These are phyloP conservation scores for Allophyes oxyacanthae DNA, from an alignment of 2,888 invertebrate species.

Conservation along the genomic window DNA sequence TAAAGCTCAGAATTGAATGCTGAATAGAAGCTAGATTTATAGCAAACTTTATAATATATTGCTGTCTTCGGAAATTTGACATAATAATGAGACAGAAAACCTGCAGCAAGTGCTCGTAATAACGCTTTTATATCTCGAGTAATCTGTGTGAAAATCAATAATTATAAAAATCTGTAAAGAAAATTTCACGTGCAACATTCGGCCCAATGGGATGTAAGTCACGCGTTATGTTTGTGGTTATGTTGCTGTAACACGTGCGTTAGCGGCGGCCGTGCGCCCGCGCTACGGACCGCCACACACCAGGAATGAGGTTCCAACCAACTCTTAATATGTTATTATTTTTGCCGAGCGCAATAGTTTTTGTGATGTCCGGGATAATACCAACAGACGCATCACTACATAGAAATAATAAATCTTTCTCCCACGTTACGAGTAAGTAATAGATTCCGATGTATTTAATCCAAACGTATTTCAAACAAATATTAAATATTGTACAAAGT, in stretches of 20 bases:
- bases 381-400: constrained; percentile 44
- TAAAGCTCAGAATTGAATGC: constrained; percentile 22
- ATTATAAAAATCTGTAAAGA: constrained; percentile 14
- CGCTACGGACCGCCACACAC: constrained; percentile 75
- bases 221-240: constrained; percentile 66
- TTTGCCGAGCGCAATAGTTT: constrained; percentile 45
- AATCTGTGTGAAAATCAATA: constrained; percentile 43
- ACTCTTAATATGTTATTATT: constrained; percentile 66
- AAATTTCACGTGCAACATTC: constrained; percentile 32
- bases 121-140: constrained; percentile 43
- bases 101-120: constrained; percentile 17
- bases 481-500: constrained; percentile 71
- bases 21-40: constrained; percentile 11
- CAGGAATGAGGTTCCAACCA: constrained; percentile 75
- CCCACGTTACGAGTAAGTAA: constrained; percentile 15
- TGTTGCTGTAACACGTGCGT: constrained; percentile 70
- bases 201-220: constrained; percentile 61
- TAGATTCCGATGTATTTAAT: constrained; percentile 44
- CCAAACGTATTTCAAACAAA: constrained; percentile 60
- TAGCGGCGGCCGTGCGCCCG: constrained; percentile 60
- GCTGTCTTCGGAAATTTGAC: constrained; percentile 45
- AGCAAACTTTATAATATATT: constrained; percentile 14
- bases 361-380: constrained; percentile 29
- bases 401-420: constrained; percentile 47
- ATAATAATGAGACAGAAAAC: constrained; percentile 50